Evolutionary conservation across 2,113 vertebrate species (phyloP).

Genomic region (Hippocampus barbouri): DNA sequence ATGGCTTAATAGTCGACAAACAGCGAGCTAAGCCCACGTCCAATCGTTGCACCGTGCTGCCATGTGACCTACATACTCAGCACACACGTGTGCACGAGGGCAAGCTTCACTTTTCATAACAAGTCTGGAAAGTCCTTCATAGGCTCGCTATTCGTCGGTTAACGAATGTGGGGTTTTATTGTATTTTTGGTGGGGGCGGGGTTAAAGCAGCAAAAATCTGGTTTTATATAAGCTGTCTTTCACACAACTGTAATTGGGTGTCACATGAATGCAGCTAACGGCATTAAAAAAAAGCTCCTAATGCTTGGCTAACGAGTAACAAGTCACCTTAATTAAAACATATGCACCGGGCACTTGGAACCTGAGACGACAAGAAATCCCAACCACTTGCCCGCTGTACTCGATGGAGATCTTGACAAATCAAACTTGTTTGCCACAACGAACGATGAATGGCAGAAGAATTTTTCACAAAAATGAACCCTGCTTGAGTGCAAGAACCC

Average conservation of each 20-base stretch:
- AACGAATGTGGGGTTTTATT: neutral
- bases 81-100: neutral
- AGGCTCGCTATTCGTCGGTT: neutral
- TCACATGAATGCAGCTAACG: neutral
- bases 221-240: neutral
- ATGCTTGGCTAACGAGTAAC: neutral
- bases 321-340: slow-evolving; percentile 5
- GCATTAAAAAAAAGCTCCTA: neutral
- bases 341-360: neutral
- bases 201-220: neutral
- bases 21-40: slow-evolving; percentile 95
- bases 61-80: slow-evolving; percentile 94
- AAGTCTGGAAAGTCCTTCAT: neutral
- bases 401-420: too few relatives aligned
- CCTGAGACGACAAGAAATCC: too few relatives aligned
- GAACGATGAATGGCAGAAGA: too few relatives aligned
- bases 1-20: slow-evolving; percentile 97
- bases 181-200: neutral
- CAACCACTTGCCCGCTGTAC: too few relatives aligned
- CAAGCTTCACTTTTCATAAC: neutral
- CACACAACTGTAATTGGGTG: neutral
- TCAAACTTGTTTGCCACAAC: too few relatives aligned
- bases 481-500: too few relatives aligned
- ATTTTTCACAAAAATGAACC: too few relatives aligned
- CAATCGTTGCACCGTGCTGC: slow-evolving; percentile 89